Evolutionary conservation across 2,113 vertebrate genomes (phyloP).

Genomic region (Gymnocephalus cernua): DNA sequence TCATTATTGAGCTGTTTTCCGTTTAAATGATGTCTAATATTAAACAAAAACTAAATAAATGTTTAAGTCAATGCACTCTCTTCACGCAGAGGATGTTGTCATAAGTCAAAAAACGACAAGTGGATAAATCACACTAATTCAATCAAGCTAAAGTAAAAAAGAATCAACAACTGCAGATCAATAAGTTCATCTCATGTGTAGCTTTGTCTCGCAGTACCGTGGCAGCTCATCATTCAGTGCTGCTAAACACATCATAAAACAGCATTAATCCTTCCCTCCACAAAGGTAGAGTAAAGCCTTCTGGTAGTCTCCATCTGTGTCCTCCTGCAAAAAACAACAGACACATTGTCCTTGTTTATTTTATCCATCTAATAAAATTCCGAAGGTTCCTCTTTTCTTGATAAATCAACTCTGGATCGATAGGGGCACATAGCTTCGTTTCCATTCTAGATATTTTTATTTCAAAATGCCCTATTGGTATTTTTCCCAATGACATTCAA

Average conservation of each 20-base stretch:
- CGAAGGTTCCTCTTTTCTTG: not conserved
- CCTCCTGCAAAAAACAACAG: constrained; percentile 83
- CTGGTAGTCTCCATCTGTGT: constrained; percentile 94
- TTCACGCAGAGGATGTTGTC: not conserved
- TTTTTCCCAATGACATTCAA: not conserved
- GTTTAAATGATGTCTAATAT: not conserved
- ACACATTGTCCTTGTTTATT: not conserved
- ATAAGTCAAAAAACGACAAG: constrained; percentile 39
- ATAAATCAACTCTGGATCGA: not conserved
- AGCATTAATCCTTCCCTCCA: constrained; percentile 89
- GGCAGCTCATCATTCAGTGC: constrained; percentile 48
- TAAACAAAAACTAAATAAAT: not conserved
- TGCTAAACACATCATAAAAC: constrained; percentile 25
- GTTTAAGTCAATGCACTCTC: not conserved
- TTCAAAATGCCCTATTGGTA: not conserved
- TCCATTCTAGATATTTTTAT: not conserved
- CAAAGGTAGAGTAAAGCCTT: constrained; percentile 93
- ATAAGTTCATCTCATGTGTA: constrained; percentile 43
- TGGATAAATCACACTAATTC: constrained; percentile 45
- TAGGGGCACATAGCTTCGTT: not conserved
- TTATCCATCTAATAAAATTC: not conserved
- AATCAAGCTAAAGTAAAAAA: constrained; percentile 44
- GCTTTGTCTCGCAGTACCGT: constrained; percentile 28
- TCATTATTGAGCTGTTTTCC: not conserved
- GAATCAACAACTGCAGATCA: constrained; percentile 43